phyloP scores from a whole-genome alignment of 2,888 invertebrate species.

The Drosophila engyochracea region DNA sequence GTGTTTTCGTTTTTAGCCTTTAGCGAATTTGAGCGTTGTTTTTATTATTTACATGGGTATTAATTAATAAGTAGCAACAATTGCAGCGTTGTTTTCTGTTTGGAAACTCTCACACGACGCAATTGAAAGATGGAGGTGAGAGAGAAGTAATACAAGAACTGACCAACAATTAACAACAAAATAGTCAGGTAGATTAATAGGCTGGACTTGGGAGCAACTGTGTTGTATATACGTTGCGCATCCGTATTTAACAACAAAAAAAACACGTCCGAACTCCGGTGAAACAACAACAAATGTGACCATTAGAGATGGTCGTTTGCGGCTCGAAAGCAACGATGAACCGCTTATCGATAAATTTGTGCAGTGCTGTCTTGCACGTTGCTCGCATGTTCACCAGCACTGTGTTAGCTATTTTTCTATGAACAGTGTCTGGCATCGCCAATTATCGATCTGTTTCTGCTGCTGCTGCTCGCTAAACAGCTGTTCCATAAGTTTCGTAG shows the following conservation, averaged over 20 bases:
- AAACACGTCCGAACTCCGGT: conserved; percentile 57
- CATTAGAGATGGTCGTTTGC: conserved; percentile 22
- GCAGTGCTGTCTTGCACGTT: conserved; percentile 5
- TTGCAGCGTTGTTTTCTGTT: conserved; percentile 18
- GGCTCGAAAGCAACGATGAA: background rate
- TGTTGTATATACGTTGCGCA: conserved; percentile 36
- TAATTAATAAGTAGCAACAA: conserved; percentile 35
- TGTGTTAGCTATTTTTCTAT: conserved; percentile 3
- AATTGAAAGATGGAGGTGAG: conserved; percentile 10
- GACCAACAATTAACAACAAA: conserved; percentile 45
- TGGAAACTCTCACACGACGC: conserved; percentile 4
- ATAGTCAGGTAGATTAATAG: conserved; percentile 35
- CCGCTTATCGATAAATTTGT: conserved; percentile 28
- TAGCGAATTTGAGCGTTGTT: conserved; percentile 14
- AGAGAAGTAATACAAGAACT: background rate
- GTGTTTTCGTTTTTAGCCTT: conserved; percentile 4
- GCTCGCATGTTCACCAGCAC: conserved; percentile 15
- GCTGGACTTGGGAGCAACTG: conserved; percentile 26
- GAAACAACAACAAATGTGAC: conserved; percentile 57
- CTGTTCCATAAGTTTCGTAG: conserved; percentile 22
- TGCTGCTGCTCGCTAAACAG: conserved; percentile 13
- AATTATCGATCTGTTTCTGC: conserved; percentile 13
- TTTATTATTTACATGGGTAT: conserved; percentile 40
- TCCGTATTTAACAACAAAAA: conserved; percentile 47
- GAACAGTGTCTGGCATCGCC: conserved; percentile 1